A percentile compares a stretch with the other conserved stretches of the same genome.
Conservation (phyloP, 1,140 invertebrate species). For the Trypoxylus dichotomus region DNA sequence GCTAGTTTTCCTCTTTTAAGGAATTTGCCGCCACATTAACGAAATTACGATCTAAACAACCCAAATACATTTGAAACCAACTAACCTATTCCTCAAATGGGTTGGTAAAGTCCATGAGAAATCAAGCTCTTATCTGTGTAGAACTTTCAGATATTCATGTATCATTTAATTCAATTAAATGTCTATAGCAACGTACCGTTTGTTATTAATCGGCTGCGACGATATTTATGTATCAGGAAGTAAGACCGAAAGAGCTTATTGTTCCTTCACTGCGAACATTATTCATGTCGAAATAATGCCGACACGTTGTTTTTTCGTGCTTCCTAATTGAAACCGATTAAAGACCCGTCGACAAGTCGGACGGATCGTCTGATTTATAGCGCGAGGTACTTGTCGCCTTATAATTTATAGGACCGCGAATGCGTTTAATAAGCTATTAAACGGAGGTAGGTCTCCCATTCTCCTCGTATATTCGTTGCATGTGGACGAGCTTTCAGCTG, state of each 20-base stretch:
- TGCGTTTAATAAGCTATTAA: background rate
- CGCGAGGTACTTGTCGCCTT: background rate
- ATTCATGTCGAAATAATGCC: background rate
- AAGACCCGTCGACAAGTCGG: background rate
- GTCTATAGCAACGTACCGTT: background rate
- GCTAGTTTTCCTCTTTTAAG: no score
- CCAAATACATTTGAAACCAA: no score
- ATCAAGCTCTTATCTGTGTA: no score
- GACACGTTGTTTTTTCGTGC: background rate
- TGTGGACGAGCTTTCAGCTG: no score
- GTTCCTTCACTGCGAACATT: background rate
- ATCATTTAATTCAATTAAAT: background rate
- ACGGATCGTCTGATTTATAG: background rate
- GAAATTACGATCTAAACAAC: no score
- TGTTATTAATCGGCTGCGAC: background rate
- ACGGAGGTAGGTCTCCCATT: no score
- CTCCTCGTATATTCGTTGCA: no score
- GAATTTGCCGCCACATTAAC: no score
- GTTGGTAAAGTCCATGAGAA: no score
- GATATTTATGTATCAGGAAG: background rate
- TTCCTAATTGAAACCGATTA: slow-evolving; percentile 3
- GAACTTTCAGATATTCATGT: background rate
- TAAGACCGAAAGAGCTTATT: background rate
- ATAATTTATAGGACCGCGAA: background rate
- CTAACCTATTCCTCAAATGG: no score